Base-by-base conservation (phyloP, 2,888 invertebrate genomes). In the Oxyteleia sp. region DNA sequence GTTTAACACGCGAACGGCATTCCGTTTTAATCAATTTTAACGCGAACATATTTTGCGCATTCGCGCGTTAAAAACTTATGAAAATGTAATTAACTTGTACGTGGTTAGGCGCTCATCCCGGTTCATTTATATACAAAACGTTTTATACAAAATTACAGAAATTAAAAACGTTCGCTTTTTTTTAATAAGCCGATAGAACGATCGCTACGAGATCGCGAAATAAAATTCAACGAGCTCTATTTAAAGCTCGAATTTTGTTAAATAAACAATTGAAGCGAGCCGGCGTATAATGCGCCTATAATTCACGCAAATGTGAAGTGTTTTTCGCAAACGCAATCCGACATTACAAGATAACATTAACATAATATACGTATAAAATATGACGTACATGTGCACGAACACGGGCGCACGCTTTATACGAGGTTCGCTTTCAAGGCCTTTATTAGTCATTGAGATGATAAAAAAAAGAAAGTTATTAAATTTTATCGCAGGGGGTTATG, bases 271-370 rank as follows among this genome's bases (percentile, higher is more conserved):
- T 43, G 61, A 38, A 26, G 11, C 47, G 35, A 23, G 38, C 2
- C 16, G 13, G 4, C 10, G 66, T 26, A 59, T 41, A 66, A 74
- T 45, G 55, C 43, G 41, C 45, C 55, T 47, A 74, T 74, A 66
- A 59, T 59, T 76, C 66, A 76, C 59, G 64, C 29, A 66, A 76
- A 66, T 75, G 47, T 75, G 74, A 35, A 75, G 64, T 66, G 61
- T 69, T 78, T 68, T 61, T 68, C 66, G 61, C 68, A 35, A n/a
- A 49, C 45, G 49, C 29, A n/a, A 59, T 55, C 32, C 51, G 4
- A 51, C 38, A 41, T 53, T 51, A 45, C 49, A 53, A 51, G 59
- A 53, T 78, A 78, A 68, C 61, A 61, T 78, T 78, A 78, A 78
- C 76, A 78, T 68, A 68, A 78, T 78, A 61, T 23, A 53, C 35